A percentile compares a stretch with the other conserved stretches of the same genome.
phyloP scores from a whole-genome alignment of 2,888 invertebrate genomes.

The Lomographa bimaculata region DNA sequence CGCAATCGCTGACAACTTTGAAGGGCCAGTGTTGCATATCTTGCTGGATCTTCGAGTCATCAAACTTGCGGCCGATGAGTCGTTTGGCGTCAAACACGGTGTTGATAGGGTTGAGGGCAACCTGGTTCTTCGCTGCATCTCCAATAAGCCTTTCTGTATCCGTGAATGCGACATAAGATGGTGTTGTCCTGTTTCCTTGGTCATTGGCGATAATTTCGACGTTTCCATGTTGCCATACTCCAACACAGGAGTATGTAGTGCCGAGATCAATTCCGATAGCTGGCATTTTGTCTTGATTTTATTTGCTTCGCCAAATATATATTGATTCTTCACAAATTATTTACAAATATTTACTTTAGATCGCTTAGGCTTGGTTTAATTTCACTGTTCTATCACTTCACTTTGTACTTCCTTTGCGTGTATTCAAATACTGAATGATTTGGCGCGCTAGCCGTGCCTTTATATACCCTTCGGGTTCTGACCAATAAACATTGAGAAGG shows the following conservation, averaged over 20 bases:
- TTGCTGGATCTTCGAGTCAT: conserved; percentile 89
- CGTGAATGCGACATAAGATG: conserved; percentile 94
- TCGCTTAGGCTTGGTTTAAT: conserved; percentile 38
- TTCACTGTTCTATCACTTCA: conserved; percentile 40
- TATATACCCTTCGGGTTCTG: conserved; percentile 44
- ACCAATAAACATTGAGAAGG: conserved; percentile 55
- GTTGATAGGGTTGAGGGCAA: conserved; percentile 89
- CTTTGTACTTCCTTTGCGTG: conserved; percentile 37
- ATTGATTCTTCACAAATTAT: too few relatives aligned
- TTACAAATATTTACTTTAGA: conserved; percentile 13
- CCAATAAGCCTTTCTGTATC: conserved; percentile 93
- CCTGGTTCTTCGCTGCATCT: conserved; percentile 94
- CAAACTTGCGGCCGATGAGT: conserved; percentile 90
- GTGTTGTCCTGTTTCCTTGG: conserved; percentile 94
- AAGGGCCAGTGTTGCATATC: conserved; percentile 95
- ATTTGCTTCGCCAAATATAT: conserved; percentile 14
- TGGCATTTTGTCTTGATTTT: conserved; percentile 53
- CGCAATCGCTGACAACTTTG: conserved; percentile 85
- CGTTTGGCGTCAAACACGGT: conserved; percentile 90
- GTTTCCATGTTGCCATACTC: conserved; percentile 92
- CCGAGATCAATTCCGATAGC: conserved; percentile 87
- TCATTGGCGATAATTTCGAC: conserved; percentile 95
- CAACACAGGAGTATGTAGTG: conserved; percentile 94
- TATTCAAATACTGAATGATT: conserved; percentile 65
- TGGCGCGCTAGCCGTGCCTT: conserved; percentile 51